These are phyloP conservation scores for Tichodroma muraria DNA, from an alignment of 2,113 vertebrate genomes.

Conservation along the genomic window DNA sequence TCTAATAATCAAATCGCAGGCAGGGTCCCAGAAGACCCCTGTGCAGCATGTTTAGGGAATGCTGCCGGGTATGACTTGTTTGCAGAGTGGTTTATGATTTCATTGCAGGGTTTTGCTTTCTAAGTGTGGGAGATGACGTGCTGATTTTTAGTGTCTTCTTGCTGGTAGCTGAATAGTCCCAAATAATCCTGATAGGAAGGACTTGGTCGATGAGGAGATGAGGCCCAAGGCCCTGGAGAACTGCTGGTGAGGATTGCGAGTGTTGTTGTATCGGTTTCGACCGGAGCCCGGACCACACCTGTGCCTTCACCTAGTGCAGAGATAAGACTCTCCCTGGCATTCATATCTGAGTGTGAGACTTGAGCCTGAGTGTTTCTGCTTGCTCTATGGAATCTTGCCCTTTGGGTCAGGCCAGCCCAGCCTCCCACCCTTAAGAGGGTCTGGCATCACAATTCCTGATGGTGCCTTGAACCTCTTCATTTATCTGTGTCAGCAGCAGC, in stretches of 20 bases:
- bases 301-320: not conserved
- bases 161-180: not conserved
- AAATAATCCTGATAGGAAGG: not conserved
- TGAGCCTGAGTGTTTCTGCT: not conserved
- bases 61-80: not conserved
- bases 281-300: not conserved
- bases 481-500: not conserved
- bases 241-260: not conserved
- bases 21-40: not conserved
- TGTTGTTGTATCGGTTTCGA: not conserved
- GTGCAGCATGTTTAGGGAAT: not conserved
- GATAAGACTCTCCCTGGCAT: not conserved
- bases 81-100: not conserved
- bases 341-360: not conserved
- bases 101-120: not conserved
- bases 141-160: not conserved
- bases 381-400: not conserved
- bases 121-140: not conserved
- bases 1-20: constrained; percentile 28
- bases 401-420: not conserved
- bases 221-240: not conserved
- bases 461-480: not conserved
- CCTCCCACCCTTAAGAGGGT: not conserved
- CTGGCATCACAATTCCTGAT: accelerated
- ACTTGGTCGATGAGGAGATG: not conserved